Evolutionary conservation across 2,888 invertebrate genomes (phyloP), one percentile per base, ranked within the genome.

Genomic region (Trachelus stipa): DNA sequence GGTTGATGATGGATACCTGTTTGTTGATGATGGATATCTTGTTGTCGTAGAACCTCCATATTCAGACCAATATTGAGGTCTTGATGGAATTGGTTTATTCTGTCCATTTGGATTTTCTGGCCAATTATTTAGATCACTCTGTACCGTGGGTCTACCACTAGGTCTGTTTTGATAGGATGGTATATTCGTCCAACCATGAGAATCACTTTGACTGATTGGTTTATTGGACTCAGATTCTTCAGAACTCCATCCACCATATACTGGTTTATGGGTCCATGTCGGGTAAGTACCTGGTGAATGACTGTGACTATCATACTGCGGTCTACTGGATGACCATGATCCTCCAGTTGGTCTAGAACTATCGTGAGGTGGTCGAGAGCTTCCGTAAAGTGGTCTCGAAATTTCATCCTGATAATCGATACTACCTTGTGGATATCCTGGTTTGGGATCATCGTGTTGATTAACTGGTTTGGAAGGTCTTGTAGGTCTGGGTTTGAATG

Each of bases 141-240:
- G 56, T 23, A 74, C 33, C 30, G 71, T 4, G 3, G 83, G 81
- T 31, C 76, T 75, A 11, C 30, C 73, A 34, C 11, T 73, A n/a
- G 74, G 9, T 68, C 78, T 34, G 9, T 71, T n/a, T 12, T 73
- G 74, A 73, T 85, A 76, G 15, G 12, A 11, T 23, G 83, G 79
- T 12, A 74, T 34, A 11, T 56, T 73, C 2, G 69, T 31, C 75
- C 78, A 75, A 4, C 56, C 75, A 34, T n/a, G 68, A 69, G 73
- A 73, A 34, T 76, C 69, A 74, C 73, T 34, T 12, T 68, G 78
- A 73, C 40, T 73, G 15, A 31, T 35, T 34, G 71, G 76, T 69
- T 33, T 68, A 34, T 33, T 56, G 23, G 40, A 56, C 40, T 23
- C 23, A 9, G 40, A 9, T 33, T 78, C 78, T 11, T 37, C 9